phyloP scores from a whole-genome alignment of 2,113 vertebrate genomes.

The Tychaedon coryphoeus region DNA sequence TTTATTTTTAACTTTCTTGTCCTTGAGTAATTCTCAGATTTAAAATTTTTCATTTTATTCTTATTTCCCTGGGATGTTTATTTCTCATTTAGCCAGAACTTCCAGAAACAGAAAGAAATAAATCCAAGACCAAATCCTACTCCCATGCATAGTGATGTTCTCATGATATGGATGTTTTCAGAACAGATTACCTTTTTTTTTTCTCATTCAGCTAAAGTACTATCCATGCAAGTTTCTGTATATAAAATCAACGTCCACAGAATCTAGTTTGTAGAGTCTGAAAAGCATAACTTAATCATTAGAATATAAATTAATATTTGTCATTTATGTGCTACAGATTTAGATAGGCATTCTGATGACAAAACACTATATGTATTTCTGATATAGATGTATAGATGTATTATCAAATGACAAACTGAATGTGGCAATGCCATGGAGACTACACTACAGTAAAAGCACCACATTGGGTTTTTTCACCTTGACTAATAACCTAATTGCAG shows the following conservation, averaged over 20 bases:
- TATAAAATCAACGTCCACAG: not conserved
- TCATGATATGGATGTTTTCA: not conserved
- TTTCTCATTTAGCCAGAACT: not conserved
- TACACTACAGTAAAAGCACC: not conserved
- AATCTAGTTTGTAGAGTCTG: not conserved
- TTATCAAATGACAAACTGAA: not conserved
- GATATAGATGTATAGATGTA: not conserved
- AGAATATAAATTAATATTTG: not conserved
- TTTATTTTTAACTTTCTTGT: conserved; percentile 42
- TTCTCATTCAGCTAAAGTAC: not conserved
- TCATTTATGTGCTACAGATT: not conserved
- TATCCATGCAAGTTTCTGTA: not conserved
- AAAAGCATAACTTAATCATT: not conserved
- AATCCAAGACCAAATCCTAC: not conserved
- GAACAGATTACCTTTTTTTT: not conserved
- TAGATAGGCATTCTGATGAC: not conserved
- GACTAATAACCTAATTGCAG: not conserved
- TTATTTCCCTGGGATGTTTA: not conserved
- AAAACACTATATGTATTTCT: not conserved
- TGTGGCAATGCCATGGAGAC: not conserved
- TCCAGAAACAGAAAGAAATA: not conserved
- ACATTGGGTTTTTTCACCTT: accelerated
- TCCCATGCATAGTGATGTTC: not conserved
- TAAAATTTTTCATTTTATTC: not conserved
- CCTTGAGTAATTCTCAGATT: not conserved